Evolutionary conservation across 1,140 invertebrate genomes (phyloP).

Genomic region (Saccostrea echinata): DNA sequence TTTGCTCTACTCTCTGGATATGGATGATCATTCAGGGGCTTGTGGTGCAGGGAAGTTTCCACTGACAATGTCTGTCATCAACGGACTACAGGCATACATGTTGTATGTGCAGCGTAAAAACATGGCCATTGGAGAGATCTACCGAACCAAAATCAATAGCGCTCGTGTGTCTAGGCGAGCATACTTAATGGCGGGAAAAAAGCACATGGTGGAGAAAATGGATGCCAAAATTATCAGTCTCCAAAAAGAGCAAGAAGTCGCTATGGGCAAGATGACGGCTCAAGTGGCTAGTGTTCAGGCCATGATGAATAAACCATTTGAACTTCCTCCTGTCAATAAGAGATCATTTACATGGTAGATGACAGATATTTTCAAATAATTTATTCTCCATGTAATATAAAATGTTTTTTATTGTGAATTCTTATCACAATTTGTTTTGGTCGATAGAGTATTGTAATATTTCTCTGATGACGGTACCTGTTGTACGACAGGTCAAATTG

Average conservation of each 20-base stretch:
- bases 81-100: conserved; percentile 47
- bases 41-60: conserved; percentile 49
- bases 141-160: conserved; percentile 27
- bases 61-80: conserved; percentile 45
- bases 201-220: neutral
- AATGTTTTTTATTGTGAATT: neutral
- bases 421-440: neutral
- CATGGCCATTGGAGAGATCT: conserved; percentile 24
- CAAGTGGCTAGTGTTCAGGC: neutral
- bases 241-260: conserved; percentile 19
- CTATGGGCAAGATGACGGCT: neutral
- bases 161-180: conserved; percentile 23
- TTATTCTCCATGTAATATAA: neutral
- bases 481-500: neutral
- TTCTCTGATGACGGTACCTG: neutral
- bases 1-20: conserved; percentile 49
- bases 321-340: conserved; percentile 10
- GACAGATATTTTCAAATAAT: neutral
- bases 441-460: neutral
- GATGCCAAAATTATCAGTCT: neutral
- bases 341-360: conserved; percentile 32
- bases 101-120: conserved; percentile 41
- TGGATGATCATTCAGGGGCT: conserved; percentile 50
- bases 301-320: conserved; percentile 14
- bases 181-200: conserved; percentile 13